phyloP scores from a whole-genome alignment of 2,113 vertebrate genomes.

The Pao palembangensis region DNA sequence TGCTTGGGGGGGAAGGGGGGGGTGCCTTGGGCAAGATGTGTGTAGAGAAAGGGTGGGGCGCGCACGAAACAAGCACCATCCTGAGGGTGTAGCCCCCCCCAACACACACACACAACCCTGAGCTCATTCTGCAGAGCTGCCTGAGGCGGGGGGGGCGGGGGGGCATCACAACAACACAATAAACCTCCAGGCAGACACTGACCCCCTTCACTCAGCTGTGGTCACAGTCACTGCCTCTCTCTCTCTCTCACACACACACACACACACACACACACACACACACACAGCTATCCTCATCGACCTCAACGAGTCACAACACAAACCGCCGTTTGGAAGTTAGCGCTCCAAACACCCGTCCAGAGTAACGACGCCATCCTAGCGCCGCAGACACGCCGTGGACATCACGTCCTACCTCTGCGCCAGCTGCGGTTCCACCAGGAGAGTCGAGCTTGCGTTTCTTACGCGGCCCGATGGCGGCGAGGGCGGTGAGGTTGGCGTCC shows the following conservation, averaged over 20 bases:
- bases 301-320: background rate
- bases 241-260: background rate
- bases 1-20: slow-evolving; percentile 63
- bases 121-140: slow-evolving; percentile 66
- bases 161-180: slow-evolving; percentile 73
- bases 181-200: slow-evolving; percentile 81
- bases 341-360: too few species aligned
- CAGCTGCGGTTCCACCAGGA: slow-evolving; percentile 34
- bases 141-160: background rate
- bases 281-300: background rate
- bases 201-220: slow-evolving; percentile 80
- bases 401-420: slow-evolving; percentile 51
- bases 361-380: too few species aligned
- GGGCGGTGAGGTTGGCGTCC: slow-evolving; percentile 70
- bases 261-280: background rate
- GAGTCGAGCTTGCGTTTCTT: slow-evolving; percentile 72
- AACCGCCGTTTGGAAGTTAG: background rate
- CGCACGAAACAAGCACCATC: slow-evolving; percentile 58
- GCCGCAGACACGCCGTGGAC: too few species aligned
- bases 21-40: slow-evolving; percentile 79
- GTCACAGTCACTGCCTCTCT: slow-evolving; percentile 74
- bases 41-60: background rate
- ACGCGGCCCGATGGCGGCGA: slow-evolving; percentile 72
- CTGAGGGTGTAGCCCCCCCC: slow-evolving; percentile 64
- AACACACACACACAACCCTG: slow-evolving; percentile 6